These are phyloP conservation scores for Troides helena DNA, from an alignment of 2,888 invertebrate species.

Conservation along the genomic window DNA sequence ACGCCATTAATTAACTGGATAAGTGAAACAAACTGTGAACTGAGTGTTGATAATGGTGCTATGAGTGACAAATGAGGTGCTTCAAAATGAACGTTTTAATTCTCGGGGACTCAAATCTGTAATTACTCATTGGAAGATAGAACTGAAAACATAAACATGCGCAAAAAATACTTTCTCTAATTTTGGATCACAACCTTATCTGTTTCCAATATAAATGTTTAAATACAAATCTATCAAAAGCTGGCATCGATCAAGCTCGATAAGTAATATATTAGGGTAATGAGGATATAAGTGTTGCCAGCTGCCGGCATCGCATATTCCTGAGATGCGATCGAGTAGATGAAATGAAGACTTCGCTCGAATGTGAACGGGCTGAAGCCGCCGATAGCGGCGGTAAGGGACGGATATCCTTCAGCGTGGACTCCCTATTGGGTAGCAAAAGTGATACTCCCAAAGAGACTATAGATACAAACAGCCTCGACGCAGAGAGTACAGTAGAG, in stretches of 20 bases:
- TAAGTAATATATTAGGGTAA: background rate
- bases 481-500: conserved; percentile 66
- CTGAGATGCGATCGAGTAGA: conserved; percentile 67
- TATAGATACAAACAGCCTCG: conserved; percentile 62
- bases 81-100: conserved; percentile 13
- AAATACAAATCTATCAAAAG: background rate
- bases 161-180: background rate
- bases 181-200: background rate
- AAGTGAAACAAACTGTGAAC: background rate
- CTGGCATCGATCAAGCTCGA: background rate
- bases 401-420: conserved; percentile 87
- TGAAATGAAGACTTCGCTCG: conserved; percentile 79
- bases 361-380: conserved; percentile 75
- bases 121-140: background rate
- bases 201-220: background rate
- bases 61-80: conserved; percentile 23
- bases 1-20: background rate
- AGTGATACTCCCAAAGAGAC: conserved; percentile 56
- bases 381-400: conserved; percentile 79
- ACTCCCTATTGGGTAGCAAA: conserved; percentile 79
- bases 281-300: conserved; percentile 1
- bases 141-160: background rate
- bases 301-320: conserved; percentile 15
- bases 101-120: background rate
- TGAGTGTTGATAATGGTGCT: conserved; percentile 33